A percentile compares a stretch with the other conserved stretches of the same genome.
These are phyloP conservation scores for Luidia sarsii DNA, from an alignment of 53 echinoderm and acorn worm species.

Conservation along the genomic window DNA sequence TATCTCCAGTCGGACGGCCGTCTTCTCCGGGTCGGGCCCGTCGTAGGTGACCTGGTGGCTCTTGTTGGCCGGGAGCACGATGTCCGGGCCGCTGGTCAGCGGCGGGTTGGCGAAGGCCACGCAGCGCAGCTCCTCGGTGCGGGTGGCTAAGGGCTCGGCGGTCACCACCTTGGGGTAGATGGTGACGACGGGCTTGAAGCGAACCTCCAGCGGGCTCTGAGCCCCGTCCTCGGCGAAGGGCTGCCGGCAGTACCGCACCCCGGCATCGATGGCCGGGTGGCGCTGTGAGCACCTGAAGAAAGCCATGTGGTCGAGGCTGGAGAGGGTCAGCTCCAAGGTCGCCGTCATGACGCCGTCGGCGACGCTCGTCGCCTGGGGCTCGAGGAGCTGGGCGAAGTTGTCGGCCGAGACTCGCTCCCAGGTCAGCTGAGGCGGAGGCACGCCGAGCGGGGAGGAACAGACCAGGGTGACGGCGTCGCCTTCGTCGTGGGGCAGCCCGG, in stretches of 20 bases:
- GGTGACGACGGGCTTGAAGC: constrained; percentile 30
- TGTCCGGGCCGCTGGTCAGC: constrained; percentile 4
- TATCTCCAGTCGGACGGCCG: background rate
- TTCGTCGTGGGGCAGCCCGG: background rate
- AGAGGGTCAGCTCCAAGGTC: constrained; percentile 3
- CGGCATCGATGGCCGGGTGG: background rate
- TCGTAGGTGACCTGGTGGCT: background rate
- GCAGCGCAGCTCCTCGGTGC: constrained; percentile 5
- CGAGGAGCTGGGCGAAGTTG: background rate
- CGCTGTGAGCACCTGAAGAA: constrained; percentile 13
- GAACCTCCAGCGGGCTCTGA: constrained; percentile 3
- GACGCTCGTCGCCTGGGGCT: constrained; percentile 5
- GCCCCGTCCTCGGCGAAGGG: background rate
- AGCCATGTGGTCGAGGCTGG: constrained; percentile 34
- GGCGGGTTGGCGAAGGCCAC: constrained; percentile 1
- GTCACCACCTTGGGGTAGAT: constrained; percentile 15
- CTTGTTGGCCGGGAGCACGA: constrained; percentile 19
- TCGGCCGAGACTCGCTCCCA: constrained; percentile 25
- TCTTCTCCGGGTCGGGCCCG: background rate
- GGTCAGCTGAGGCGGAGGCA: constrained; percentile 37
- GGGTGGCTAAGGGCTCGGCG: constrained; percentile 16
- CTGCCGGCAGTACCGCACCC: background rate
- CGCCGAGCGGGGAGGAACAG: constrained; percentile 24
- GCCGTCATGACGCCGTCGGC: background rate
- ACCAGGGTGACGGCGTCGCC: constrained; percentile 15